Evolutionary conservation across 30 jellyfish, hydroid and myxozoan species (phyloP).

Genomic region (Mastigias papua): DNA sequence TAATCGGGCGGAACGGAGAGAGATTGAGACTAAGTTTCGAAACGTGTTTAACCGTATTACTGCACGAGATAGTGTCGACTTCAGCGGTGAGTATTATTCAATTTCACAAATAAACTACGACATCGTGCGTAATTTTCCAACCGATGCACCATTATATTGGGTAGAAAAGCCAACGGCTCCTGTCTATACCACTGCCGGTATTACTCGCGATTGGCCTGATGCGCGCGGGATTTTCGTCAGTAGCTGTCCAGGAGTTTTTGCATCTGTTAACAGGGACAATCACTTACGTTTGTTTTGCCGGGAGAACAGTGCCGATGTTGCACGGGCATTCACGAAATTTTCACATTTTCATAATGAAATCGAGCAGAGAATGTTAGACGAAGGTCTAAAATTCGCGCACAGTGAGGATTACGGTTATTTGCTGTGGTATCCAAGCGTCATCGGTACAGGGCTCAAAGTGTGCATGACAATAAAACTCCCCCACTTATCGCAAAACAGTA

Average conservation of each 20-base stretch:
- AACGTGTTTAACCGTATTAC: constrained; percentile 31
- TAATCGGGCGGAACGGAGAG: constrained; percentile 78
- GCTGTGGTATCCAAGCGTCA: constrained; percentile 89
- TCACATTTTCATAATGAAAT: constrained; percentile 39
- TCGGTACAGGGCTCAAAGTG: constrained; percentile 90
- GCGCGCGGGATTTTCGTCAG: constrained; percentile 70
- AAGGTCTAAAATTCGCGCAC: constrained; percentile 55
- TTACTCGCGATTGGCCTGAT: constrained; percentile 73
- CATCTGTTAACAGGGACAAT: constrained; percentile 83
- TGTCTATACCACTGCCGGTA: constrained; percentile 52
- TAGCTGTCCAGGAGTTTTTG: constrained; percentile 44
- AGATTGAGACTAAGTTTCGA: constrained; percentile 38
- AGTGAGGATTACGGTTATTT: constrained; percentile 81
- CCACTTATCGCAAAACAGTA: constrained; percentile 51
- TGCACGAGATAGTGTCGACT: constrained; percentile 23
- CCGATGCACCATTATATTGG: constrained; percentile 62
- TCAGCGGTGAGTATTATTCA: constrained; percentile 61
- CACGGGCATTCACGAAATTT: constrained; percentile 59
- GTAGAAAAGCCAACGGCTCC: constrained; percentile 61
- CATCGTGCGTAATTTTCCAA: constrained; percentile 18
- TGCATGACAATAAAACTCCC: constrained; percentile 76
- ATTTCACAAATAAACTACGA: constrained; percentile 8
- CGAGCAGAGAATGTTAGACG: constrained; percentile 49
- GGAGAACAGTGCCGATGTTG: constrained; percentile 61
- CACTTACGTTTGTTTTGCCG: constrained; percentile 80